Evolutionary conservation across 2,797 vertebrate genomes (phyloP), one percentile per base, ranked within the genome.

Genomic region (Jordanella pulchra): DNA sequence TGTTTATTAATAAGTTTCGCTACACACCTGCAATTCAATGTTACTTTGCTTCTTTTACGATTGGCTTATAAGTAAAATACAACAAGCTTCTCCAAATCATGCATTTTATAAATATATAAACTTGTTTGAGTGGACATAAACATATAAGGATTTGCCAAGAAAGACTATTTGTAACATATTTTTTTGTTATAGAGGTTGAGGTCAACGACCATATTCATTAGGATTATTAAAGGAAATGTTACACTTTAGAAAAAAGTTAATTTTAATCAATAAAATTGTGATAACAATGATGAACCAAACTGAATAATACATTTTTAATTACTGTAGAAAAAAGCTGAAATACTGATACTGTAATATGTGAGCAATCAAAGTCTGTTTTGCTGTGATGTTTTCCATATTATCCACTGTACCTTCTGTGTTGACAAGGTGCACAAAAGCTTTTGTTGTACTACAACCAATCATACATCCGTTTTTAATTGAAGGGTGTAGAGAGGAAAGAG

Each of bases 401-500:
- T 27, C 15, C 21, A 65, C 50, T 80, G 48, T 39, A 14, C 74
- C 63, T 51, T 70, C 27, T 70, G 61, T 83, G 76, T 86, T 84
- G 79, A 87, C 81, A 83, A 65, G 68, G 47, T 35, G 71, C 63
- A 81, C 75, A 84, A 83, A 80, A 64, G 77, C 18, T 25, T 76
- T 84, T 7, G 27, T 70, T 77, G 72, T 88, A 75, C 75, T 71
- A 69, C 78, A 60, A 82, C 50, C 30, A 75, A 69, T 76, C 76
- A 66, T 67, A 76, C 80, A 78, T 81, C 76, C 71, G 71, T 78
- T 78, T 70, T 81, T 82, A 76, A 87, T 88, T 80, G 80, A 88
- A 88, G 75, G 69, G 80, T 89, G 88, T 74, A 77, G 76, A 90
- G 65, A 86, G 90, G 85, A 86, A 88, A 89, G 42, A 53, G 70